Percentiles rank a stretch among this genome's conserved stretches.
phyloP scores from a whole-genome alignment of 2,888 invertebrate species.

The Leptinotarsa haldemani region DNA sequence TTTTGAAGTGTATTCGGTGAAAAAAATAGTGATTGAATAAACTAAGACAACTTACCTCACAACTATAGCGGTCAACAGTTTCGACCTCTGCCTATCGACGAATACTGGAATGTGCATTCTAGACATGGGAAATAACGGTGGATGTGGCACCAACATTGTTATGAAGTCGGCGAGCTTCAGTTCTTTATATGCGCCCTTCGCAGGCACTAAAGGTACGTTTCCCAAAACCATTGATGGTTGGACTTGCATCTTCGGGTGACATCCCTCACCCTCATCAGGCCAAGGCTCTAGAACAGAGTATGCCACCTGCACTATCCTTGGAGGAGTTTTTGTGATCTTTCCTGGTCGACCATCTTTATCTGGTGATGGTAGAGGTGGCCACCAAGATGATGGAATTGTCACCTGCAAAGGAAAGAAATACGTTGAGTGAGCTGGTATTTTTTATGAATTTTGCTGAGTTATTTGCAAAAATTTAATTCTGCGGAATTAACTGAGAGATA shows the following conservation, averaged over 20 bases:
- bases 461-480: too few species aligned
- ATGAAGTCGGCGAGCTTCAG: slow-evolving; percentile 85
- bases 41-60: slow-evolving; percentile 75
- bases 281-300: slow-evolving; percentile 91
- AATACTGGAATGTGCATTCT: slow-evolving; percentile 92
- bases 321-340: slow-evolving; percentile 69
- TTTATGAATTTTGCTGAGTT: too few species aligned
- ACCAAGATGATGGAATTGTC: slow-evolving; percentile 91
- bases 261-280: slow-evolving; percentile 73
- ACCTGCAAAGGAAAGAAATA: slow-evolving; percentile 60
- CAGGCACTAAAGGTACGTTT: slow-evolving; percentile 78
- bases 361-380: slow-evolving; percentile 79
- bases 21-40: not conserved
- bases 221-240: slow-evolving; percentile 71
- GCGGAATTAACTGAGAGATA: too few species aligned
- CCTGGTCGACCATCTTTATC: slow-evolving; percentile 70
- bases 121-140: slow-evolving; percentile 89
- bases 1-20: too few species aligned
- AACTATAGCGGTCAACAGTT: slow-evolving; percentile 80
- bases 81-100: slow-evolving; percentile 78
- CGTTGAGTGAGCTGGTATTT: not conserved
- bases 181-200: slow-evolving; percentile 85
- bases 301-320: slow-evolving; percentile 81
- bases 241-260: slow-evolving; percentile 80
- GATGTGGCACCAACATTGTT: slow-evolving; percentile 87